A percentile compares a stretch with the other conserved stretches of the same genome.
Conservation (phyloP, 2,888 invertebrate species). For the Cryptosula pallasiana region DNA sequence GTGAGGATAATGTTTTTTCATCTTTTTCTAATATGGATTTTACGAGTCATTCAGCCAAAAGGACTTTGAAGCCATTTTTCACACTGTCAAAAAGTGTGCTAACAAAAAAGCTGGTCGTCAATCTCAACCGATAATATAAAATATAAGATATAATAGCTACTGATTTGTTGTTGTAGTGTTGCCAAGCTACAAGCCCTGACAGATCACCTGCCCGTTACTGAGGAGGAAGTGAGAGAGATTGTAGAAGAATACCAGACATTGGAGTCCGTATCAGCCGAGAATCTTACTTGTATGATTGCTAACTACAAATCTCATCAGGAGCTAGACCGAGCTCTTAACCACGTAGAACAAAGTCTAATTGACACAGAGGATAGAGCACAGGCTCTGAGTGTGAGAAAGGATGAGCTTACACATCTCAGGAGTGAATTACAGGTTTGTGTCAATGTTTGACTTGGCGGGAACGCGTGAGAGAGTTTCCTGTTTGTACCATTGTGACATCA, state of each 20-base stretch:
- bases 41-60: too few relatives aligned
- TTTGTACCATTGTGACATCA: too few relatives aligned
- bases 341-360: slow-evolving; percentile 1
- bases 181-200: background rate
- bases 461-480: too few relatives aligned
- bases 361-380: slow-evolving; percentile 7
- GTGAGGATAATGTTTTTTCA: too few relatives aligned
- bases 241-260: background rate
- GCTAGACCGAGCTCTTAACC: background rate
- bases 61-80: too few relatives aligned
- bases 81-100: too few relatives aligned
- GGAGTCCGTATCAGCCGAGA: background rate
- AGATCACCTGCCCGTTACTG: background rate
- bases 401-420: background rate
- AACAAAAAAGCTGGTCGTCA: too few relatives aligned
- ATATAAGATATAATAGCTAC: too few relatives aligned
- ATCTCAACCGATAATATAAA: too few relatives aligned
- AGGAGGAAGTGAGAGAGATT: slow-evolving; percentile 5
- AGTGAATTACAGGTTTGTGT: background rate
- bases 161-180: background rate
- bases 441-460: too few relatives aligned
- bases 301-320: background rate
- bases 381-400: background rate
- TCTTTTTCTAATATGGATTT: too few relatives aligned
- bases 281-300: background rate